These are phyloP conservation scores for Pristionchus maxplancki DNA, from an alignment of 2,888 invertebrate species.

Conservation along the genomic window DNA sequence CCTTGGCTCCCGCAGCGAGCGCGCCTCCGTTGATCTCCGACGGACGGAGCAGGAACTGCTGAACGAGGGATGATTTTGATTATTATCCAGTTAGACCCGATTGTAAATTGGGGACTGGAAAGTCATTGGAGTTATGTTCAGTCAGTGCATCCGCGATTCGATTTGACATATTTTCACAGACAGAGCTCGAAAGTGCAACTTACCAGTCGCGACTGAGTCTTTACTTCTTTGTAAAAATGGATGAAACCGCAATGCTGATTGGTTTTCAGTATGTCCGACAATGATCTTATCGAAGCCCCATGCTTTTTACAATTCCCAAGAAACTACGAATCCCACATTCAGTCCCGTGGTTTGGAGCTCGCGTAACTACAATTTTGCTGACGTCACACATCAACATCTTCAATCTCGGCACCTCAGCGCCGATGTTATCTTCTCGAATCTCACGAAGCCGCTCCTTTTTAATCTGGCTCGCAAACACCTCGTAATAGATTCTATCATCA, in stretches of 20 bases:
- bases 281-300: too few relatives aligned
- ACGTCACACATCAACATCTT: background rate
- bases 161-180: too few relatives aligned
- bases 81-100: too few relatives aligned
- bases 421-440: background rate
- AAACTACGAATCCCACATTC: background rate
- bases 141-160: too few relatives aligned
- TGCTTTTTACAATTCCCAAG: background rate
- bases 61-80: background rate
- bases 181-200: too few relatives aligned
- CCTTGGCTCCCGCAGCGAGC: background rate
- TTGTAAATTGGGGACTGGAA: too few relatives aligned
- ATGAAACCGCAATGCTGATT: background rate
- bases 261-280: background rate
- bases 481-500: background rate
- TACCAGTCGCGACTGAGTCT: too few relatives aligned
- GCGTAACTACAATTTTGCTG: background rate
- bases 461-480: background rate
- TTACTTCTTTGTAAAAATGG: background rate
- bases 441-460: background rate
- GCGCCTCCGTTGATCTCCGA: slow-evolving; percentile 41
- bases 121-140: too few relatives aligned
- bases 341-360: background rate
- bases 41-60: slow-evolving; percentile 43
- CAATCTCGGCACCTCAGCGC: background rate